Evolutionary conservation across 2,113 vertebrate genomes (phyloP).

Genomic region (Ctenodactylus gundi): DNA sequence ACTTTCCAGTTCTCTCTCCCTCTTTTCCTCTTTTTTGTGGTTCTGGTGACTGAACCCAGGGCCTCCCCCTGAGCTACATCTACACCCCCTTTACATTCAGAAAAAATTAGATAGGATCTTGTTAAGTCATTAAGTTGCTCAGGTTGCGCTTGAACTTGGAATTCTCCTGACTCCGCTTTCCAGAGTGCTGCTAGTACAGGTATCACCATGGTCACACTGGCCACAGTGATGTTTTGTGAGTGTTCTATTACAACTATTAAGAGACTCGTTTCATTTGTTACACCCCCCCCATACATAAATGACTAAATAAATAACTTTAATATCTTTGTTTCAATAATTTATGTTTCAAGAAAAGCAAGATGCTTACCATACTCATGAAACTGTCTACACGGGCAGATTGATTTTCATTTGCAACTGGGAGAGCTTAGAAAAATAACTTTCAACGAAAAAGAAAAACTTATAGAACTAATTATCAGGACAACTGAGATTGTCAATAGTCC

Average conservation of each 20-base stretch:
- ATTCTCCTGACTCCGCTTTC: not conserved
- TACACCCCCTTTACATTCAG: not conserved
- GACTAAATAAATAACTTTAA: conserved; percentile 14
- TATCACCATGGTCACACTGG: not conserved
- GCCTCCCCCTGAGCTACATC: not conserved
- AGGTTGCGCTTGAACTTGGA: not conserved
- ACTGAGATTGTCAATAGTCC: not conserved
- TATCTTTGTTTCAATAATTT: conserved; percentile 27
- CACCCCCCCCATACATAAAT: not conserved
- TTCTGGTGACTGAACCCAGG: not conserved
- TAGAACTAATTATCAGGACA: not conserved
- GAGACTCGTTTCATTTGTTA: conserved; percentile 36
- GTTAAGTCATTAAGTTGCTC: not conserved
- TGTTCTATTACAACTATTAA: conserved; percentile 21
- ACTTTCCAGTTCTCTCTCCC: conserved; percentile 20
- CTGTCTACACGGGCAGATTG: not conserved
- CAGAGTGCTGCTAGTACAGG: not conserved
- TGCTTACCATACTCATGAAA: not conserved
- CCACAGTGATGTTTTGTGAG: not conserved
- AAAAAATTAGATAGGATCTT: not conserved
- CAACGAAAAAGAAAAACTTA: conserved; percentile 29
- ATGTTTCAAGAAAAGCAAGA: conserved; percentile 6
- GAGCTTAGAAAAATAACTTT: conserved; percentile 25
- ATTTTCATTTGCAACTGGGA: conserved; percentile 42
- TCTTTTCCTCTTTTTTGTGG: not conserved